Evolutionary conservation across 2,797 vertebrate species (phyloP).

Genomic region (Coilia nasus): DNA sequence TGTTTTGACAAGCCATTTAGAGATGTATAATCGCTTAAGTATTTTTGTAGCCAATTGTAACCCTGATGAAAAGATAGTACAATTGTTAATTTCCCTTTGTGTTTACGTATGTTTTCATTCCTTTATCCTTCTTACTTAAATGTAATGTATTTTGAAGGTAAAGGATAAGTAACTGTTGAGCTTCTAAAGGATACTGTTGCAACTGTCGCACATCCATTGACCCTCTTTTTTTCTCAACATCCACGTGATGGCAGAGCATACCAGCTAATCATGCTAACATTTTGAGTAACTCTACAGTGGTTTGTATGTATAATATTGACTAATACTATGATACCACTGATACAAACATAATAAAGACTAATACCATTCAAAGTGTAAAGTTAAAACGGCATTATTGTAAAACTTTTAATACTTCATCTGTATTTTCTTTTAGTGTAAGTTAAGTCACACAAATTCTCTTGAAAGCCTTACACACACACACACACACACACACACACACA

Average conservation of each 20-base stretch:
- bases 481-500: background rate
- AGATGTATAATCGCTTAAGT: background rate
- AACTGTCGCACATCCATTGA: background rate
- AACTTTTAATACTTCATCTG: background rate
- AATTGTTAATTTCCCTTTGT: background rate
- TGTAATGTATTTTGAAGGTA: background rate
- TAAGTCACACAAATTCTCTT: background rate
- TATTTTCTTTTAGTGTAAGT: background rate
- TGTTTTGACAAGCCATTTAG: background rate
- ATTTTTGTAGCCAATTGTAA: background rate
- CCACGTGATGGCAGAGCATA: background rate
- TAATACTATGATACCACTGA: no score
- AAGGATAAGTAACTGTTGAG: background rate
- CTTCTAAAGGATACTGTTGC: background rate
- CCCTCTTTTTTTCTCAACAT: background rate
- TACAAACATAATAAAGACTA: no score
- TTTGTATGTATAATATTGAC: no score
- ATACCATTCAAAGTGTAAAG: background rate
- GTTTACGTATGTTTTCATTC: background rate
- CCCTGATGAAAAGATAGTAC: background rate
- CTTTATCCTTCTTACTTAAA: background rate
- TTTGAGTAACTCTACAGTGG: background rate
- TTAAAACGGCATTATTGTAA: background rate
- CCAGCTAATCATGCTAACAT: background rate
- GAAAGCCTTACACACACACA: constrained; percentile 2